Conservation (phyloP, 2,113 vertebrate species). For the Guaruba guarouba region DNA sequence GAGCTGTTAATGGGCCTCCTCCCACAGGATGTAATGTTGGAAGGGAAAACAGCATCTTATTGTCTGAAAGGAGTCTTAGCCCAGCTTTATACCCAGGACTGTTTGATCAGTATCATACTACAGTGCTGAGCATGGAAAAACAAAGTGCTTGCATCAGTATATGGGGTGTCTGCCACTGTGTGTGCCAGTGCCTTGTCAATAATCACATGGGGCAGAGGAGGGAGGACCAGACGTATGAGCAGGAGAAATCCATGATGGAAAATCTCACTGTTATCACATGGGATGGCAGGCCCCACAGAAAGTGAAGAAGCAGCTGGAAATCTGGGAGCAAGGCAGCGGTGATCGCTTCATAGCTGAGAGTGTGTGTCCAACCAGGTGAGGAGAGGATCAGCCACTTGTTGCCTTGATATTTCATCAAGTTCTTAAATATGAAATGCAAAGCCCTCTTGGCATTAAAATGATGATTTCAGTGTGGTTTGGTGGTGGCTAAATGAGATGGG, state of each 20-base stretch:
- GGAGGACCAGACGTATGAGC: neutral
- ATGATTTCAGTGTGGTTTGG: neutral
- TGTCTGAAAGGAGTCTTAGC: neutral
- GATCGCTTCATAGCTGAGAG: neutral
- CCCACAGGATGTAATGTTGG: neutral
- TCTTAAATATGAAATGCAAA: neutral
- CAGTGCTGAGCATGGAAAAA: conserved; percentile 6
- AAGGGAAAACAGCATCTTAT: neutral
- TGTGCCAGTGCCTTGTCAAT: neutral
- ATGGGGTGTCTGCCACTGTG: neutral
- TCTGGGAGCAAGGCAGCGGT: neutral
- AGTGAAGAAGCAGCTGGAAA: neutral
- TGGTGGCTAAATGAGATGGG: neutral
- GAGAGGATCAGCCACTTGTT: neutral
- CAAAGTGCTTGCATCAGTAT: neutral
- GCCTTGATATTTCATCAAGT: neutral
- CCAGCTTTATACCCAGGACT: accelerated
- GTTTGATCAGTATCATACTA: neutral
- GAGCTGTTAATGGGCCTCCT: neutral
- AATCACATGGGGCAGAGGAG: neutral
- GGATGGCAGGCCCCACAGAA: neutral
- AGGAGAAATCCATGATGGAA: neutral
- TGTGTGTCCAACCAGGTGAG: accelerated
- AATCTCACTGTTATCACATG: neutral
- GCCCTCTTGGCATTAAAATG: neutral